phyloP scores from a whole-genome alignment of 2,888 invertebrate genomes.

The Lottia gigantea region DNA sequence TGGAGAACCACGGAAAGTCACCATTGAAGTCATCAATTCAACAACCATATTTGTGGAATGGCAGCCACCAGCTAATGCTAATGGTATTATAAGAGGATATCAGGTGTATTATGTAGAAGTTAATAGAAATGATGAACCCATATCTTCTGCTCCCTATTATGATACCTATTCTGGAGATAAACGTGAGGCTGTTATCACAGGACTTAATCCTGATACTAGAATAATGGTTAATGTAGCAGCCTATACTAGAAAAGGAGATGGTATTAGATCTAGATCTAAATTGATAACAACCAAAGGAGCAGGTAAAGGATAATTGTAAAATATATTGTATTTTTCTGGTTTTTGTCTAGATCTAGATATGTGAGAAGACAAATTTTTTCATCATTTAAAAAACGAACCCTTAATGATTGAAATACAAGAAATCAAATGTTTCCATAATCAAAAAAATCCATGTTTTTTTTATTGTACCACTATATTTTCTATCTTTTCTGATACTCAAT shows the following conservation, averaged over 20 bases:
- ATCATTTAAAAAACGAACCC: too few relatives aligned
- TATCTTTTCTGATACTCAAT: not conserved
- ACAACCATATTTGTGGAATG: slow-evolving; percentile 95
- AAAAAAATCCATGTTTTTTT: not conserved
- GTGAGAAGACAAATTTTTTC: too few relatives aligned
- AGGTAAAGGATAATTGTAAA: slow-evolving; percentile 40
- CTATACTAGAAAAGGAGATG: slow-evolving; percentile 95
- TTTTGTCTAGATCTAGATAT: too few relatives aligned
- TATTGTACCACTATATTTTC: too few relatives aligned
- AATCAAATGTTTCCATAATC: too few relatives aligned
- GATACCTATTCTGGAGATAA: slow-evolving; percentile 85
- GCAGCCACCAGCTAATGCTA: slow-evolving; percentile 92
- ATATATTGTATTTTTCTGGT: too few relatives aligned
- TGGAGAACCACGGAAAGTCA: slow-evolving; percentile 94
- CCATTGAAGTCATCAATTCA: slow-evolving; percentile 89
- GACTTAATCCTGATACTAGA: slow-evolving; percentile 92
- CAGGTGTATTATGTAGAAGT: slow-evolving; percentile 75
- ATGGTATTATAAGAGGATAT: slow-evolving; percentile 96
- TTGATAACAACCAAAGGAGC: slow-evolving; percentile 79
- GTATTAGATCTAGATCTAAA: slow-evolving; percentile 87
- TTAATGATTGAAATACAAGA: too few relatives aligned
- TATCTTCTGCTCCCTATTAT: slow-evolving; percentile 72
- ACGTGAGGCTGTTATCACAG: slow-evolving; percentile 83
- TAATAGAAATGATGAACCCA: slow-evolving; percentile 46
- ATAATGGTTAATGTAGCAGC: slow-evolving; percentile 92